Evolutionary conservation across 2,797 vertebrate genomes (phyloP), one percentile per base, ranked within the genome.

Genomic region (Pangasius sanitwongsei): DNA sequence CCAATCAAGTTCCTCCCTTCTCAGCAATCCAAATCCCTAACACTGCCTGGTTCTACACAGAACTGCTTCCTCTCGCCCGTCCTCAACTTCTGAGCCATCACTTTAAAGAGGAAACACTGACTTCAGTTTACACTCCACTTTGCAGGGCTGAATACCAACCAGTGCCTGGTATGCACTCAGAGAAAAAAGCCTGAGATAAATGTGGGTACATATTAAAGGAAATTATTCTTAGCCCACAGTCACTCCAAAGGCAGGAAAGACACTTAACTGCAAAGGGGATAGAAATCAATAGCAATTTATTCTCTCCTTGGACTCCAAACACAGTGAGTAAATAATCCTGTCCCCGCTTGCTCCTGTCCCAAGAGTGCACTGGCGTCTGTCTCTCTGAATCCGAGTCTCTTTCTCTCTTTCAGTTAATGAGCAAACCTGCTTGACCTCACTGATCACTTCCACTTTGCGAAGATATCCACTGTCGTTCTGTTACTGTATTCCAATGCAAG

Each of bases 251-350:
- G 93, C 94, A 94, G 94, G 94, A 93, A 95, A 95, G 92, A 95
- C 94, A 94, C 95, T 96, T 96, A 94, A 93, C 93, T 92, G 93
- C 92, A 96, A 95, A 91, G 94, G 93, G 93, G 84, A 12, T 94
- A 93, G 94, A 97, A 97, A 97, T 97, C 97, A 97, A 97, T 97
- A 97, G 95, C 96, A 96, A 97, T 97, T 97, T 97, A 97, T 97
- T 96, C 96, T 96, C 94, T 96, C 95, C 95, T 95, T 96, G 95
- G 95, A 96, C 96, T 96, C 95, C 93, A 95, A 96, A 96, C 96
- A 95, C 95, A 94, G 94, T 93, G 94, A 96, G 96, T 96, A 97
- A 97, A 96, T 97, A 97, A 97, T 96, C 94, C 94, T 96, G 96
- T 96, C 96, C 96, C 95, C 95, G 94, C 95, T 95, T 94, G 48